Base-by-base conservation (phyloP, 2,113 vertebrate species). In the Brienomyrus longianalis region DNA sequence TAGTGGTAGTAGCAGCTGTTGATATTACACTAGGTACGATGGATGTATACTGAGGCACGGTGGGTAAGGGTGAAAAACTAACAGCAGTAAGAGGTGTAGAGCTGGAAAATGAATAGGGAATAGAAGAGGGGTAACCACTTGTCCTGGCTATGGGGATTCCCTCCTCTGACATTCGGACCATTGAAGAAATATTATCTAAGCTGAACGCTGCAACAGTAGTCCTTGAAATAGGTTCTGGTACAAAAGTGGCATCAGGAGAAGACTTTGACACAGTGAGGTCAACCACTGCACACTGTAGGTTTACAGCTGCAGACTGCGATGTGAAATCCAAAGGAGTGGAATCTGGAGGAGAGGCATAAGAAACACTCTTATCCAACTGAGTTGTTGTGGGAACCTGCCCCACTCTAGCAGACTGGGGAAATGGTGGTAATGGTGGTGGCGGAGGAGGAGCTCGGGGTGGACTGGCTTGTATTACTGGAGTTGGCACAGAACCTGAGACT, bases 21-120 rank as follows among this genome's bases (percentile, higher is more conserved):
- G 95, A 95, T 90, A 95, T 91, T 77, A 96, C 91, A 88, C 95
- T 96, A 89, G 96, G 90, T 89, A 93, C 83, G 93, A 96, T 94
- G 90, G 95, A 90, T 50, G 94, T 94, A 89, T 96, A 96, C 90
- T 96, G 96, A 1, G 96, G 96, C 48, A 96, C 95, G 56, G 95
- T 96, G n/a, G 96, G 91, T 56, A 96, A 94, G 77, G 95, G 93
- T 48, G 95, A 93, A 86, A 93, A 93, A 93, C 91, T 95, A 52
- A 87, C 91, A 91, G 94, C 93, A 43, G 93, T 90, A 91, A 94
- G 88, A 27, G 90, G 35, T 85, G 92, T 74, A 51, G 92, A 89
- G 92, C 48, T 94, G 91, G 91, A 86, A 56, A 91, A 86, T 89
- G 90, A 52, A 91, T 59, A 85, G 31, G 62, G n/a, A 62, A 54